Conservation (phyloP, 2,888 invertebrate genomes). For the Chymomyza procnemis region DNA sequence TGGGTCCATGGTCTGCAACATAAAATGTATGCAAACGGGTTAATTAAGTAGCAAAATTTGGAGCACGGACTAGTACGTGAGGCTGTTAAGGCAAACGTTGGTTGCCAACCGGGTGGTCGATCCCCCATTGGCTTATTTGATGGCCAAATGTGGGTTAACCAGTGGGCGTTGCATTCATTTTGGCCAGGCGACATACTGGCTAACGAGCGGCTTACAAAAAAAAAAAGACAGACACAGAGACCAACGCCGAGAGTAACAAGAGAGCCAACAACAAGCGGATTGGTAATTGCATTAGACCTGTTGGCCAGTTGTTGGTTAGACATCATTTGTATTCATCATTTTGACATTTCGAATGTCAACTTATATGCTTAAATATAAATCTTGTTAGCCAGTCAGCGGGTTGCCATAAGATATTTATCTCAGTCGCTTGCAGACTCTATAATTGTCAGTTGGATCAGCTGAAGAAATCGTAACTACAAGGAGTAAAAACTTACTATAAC, state of each 20-base stretch:
- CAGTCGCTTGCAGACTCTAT: conserved; percentile 54
- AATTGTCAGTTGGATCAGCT: conserved; percentile 58
- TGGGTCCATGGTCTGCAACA: conserved; percentile 12
- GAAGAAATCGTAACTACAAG: conserved; percentile 25
- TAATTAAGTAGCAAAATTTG: conserved; percentile 69
- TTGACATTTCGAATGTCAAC: conserved; percentile 71
- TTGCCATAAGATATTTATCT: conserved; percentile 62
- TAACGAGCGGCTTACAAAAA: conserved; percentile 2
- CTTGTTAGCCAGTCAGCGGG: conserved; percentile 17
- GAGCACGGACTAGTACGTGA: conserved; percentile 48
- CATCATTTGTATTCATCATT: conserved; percentile 44
- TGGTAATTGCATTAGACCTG: neutral
- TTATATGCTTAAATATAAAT: conserved; percentile 52
- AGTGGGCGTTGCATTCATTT: conserved; percentile 45
- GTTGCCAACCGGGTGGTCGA: conserved; percentile 1
- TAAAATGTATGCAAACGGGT: conserved; percentile 73
- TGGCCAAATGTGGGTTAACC: conserved; percentile 49
- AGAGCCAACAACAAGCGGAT: neutral
- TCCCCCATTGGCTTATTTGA: neutral
- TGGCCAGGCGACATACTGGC: neutral
- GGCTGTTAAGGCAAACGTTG: conserved; percentile 34
- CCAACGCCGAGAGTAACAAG: neutral
- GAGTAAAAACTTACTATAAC: too few species aligned
- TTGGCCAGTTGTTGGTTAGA: conserved; percentile 29
- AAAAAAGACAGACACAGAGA: neutral